phyloP scores from a whole-genome alignment of 2,113 vertebrate species.

The Suricata suricatta region DNA sequence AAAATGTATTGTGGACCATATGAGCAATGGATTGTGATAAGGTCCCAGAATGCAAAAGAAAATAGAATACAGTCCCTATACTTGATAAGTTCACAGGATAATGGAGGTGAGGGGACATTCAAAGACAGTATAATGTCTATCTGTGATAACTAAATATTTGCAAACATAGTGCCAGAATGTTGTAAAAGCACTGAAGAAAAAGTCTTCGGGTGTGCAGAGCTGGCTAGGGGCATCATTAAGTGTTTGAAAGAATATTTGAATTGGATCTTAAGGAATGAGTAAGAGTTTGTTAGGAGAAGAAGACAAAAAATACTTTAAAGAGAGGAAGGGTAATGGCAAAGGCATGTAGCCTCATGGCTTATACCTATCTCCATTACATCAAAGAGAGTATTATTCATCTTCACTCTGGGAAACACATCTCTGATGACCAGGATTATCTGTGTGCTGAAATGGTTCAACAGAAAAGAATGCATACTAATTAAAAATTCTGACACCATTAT shows the following conservation, averaged over 20 bases:
- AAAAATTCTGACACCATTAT: background rate
- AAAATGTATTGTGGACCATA: background rate
- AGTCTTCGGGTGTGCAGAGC: background rate
- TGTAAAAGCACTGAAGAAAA: background rate
- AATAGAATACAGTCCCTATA: background rate
- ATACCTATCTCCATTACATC: background rate
- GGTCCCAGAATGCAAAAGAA: background rate
- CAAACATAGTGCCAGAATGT: background rate
- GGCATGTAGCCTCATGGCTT: background rate
- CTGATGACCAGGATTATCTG: background rate
- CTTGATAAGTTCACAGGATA: background rate
- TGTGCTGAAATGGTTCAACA: background rate
- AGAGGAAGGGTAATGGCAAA: background rate
- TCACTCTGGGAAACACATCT: background rate
- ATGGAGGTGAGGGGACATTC: background rate
- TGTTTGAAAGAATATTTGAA: background rate
- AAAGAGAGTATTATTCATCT: background rate
- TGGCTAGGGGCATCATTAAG: too few relatives aligned
- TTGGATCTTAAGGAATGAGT: background rate
- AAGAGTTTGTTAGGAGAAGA: background rate
- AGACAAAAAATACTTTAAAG: background rate
- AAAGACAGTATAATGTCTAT: background rate
- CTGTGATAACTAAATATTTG: too few relatives aligned
- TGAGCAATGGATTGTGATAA: background rate
- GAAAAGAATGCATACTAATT: constrained; percentile 3